Base-by-base conservation (phyloP, 2,888 invertebrate species). In the Bugulina stolonifera region DNA sequence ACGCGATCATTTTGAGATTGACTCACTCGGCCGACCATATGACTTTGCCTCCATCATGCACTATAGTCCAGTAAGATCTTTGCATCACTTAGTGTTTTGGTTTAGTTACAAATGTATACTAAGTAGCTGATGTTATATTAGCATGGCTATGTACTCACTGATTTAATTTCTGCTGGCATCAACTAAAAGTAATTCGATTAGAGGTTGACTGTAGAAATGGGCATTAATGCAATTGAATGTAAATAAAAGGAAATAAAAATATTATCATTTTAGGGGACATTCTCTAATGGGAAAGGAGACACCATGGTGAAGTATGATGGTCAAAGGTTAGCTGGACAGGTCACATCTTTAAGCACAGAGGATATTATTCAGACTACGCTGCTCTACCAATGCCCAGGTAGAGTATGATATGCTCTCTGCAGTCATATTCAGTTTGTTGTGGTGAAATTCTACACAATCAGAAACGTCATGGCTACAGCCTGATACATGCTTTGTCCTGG, bases 41-140 rank as follows among this genome's bases (percentile, higher is more conserved):
- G 76, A 76, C 69, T 76, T 75, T 71, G 58, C 71, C 23, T 76
- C 76, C 14, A 73, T 76, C 32, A 76, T 76, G 76, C 76, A 76
- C 54, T 77, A 77, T 69, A 69, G 76, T 14, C 71, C 71, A 73
- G 76, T 76, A 73, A 69, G 72, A 64, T n/a, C n/a, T n/a, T n/a
- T n/a, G n/a, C n/a, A n/a, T n/a, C n/a, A n/a, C n/a, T 25, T 27
- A 25, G 55, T 55, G 25, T 55, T 23, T 55, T 52, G 10, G 10
- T 52, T 52, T 52, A 52, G 10, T 52, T 52, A 52, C 10, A 14
- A 52, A 52, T 52, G 22, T 14, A 14, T 52, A n/a, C n/a, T n/a
- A n/a, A n/a, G n/a, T n/a, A n/a, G n/a, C n/a, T n/a, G n/a, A n/a
- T n/a, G n/a, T n/a, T n/a, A n/a, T n/a, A n/a, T n/a, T n/a, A n/a